Evolutionary conservation across 2,888 invertebrate species (phyloP), one percentile per base, ranked within the genome.

Genomic region (Octonoba sinensis): DNA sequence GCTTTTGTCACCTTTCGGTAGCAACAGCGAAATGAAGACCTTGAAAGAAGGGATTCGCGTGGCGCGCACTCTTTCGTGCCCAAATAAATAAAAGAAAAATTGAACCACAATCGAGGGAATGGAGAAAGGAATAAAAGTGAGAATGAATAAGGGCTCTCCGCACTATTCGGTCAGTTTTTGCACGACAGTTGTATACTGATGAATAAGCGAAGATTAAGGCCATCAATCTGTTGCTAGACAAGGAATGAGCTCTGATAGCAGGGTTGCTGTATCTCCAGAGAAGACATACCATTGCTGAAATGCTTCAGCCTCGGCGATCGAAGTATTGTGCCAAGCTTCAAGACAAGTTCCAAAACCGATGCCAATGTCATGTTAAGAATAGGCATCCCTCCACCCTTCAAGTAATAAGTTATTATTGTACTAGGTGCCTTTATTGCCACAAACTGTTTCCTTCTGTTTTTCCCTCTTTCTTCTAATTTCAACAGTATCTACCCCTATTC

Each of bases 41-140:
- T 76, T 76, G 76, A 56, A 46, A 62, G 46, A 44, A 62, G 46
- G 69, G 67, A 62, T 76, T 60, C 76, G 76, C 76, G 76, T 76
- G 76, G 76, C 76, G 27, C 20, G 20, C 62, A 59, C 64, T 47
- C 70, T 59, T 57, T 70, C 27, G 24, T 4, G 62, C 36, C 36
- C 36, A 36, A 44, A 44, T 20, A 44, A 62, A 62, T 62, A 44
- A 62, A 18, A 15, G 62, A 44, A 62, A 62, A 62, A 62, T 62
- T 62, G 62, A 27, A 62, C 73, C 73, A 54, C 49, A 72, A 51
- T 64, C 36, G 54, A 54, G 18, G n/a, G 56, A 70, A 59, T 59
- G 46, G 22, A 46, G 16, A 20, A 70, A 46, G 16, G 22, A 46
- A 46, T 24, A 74, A 56, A 65, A 27, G 47, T 24, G 22, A 27